Conservation (phyloP, 1,140 invertebrate genomes). For the Pseudoatta argentina region DNA sequence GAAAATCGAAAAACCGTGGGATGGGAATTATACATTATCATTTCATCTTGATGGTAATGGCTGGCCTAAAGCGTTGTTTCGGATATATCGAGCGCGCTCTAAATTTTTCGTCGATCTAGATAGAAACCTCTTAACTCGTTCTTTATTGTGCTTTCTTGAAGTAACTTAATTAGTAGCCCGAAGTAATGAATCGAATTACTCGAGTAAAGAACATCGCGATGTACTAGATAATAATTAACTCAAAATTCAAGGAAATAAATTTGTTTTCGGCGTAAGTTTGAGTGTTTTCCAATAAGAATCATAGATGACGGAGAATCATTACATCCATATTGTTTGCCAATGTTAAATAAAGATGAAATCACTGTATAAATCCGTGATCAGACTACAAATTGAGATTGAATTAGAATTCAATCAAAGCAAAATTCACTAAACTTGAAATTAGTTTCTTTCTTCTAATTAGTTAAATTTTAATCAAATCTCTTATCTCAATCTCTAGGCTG, state of each 20-base stretch:
- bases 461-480: too few relatives aligned
- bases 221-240: not conserved
- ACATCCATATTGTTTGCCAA: too few relatives aligned
- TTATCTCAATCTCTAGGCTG: too few relatives aligned
- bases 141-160: too few relatives aligned
- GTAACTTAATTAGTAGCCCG: not conserved
- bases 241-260: not conserved
- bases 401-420: too few relatives aligned
- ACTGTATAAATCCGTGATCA: too few relatives aligned
- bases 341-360: too few relatives aligned
- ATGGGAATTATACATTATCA: not conserved
- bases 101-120: not conserved
- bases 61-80: not conserved
- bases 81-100: not conserved
- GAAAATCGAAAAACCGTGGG: not conserved
- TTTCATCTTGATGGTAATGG: not conserved
- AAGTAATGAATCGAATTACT: not conserved
- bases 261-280: not conserved
- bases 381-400: too few relatives aligned
- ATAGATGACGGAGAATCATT: too few relatives aligned
- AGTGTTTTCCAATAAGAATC: too few relatives aligned
- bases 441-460: too few relatives aligned
- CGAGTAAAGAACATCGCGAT: not conserved
- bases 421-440: too few relatives aligned
- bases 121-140: not conserved